These are phyloP conservation scores for Drosophila quasianomalipes DNA, from an alignment of 2,888 invertebrate species.

Conservation along the genomic window DNA sequence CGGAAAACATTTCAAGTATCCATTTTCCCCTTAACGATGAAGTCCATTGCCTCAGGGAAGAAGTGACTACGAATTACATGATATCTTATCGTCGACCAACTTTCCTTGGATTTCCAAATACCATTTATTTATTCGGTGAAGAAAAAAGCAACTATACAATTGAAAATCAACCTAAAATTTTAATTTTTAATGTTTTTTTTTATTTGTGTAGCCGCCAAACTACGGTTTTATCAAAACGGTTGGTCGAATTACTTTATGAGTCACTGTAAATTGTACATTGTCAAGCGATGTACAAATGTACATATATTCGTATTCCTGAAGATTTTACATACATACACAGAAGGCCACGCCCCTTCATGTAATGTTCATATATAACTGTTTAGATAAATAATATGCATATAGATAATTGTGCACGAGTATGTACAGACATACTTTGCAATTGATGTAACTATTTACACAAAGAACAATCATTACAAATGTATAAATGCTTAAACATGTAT, in stretches of 20 bases:
- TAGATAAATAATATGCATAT: background rate
- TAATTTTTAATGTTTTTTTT: background rate
- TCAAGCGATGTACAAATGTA: slow-evolving; percentile 6
- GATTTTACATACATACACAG: background rate
- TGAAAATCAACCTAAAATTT: background rate
- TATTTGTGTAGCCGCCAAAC: background rate
- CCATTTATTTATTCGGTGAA: background rate
- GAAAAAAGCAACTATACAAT: background rate
- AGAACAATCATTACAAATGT: background rate
- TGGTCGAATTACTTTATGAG: background rate
- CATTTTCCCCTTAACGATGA: background rate
- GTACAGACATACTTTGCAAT: slow-evolving; percentile 3
- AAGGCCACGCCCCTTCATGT: slow-evolving; percentile 4
- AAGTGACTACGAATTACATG: background rate
- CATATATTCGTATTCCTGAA: background rate
- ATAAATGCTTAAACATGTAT: too few relatives aligned
- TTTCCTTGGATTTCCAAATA: background rate
- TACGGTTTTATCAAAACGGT: background rate
- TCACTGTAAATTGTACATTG: background rate
- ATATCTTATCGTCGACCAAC: background rate
- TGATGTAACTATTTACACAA: slow-evolving; percentile 15
- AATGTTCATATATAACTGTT: background rate
- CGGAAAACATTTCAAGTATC: background rate
- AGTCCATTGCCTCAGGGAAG: background rate
- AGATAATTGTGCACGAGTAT: background rate